Base-by-base conservation (phyloP, 92 coral and sea anemone genomes). In the Zoanthus solanderi region DNA sequence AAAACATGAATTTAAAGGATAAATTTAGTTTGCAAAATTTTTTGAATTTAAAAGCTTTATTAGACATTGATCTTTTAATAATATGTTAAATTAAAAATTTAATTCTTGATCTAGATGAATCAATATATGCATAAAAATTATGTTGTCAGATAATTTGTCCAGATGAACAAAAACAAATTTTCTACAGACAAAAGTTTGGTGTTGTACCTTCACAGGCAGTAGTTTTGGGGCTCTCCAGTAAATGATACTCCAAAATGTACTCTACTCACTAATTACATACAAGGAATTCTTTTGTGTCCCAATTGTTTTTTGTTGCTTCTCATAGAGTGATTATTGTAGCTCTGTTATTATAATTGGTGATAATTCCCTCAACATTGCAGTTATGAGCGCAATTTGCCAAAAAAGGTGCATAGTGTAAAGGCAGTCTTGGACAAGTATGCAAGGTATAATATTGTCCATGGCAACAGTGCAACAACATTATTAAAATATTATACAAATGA, bases 361-460 rank as follows among this genome's bases (percentile, higher is more conserved):
- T 65, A 81, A 81, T 81, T 58, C 85, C 84, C 85, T 81, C 75
- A 66, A 66, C 57, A 28, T 81, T 81, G 63, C 85, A 81, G 85
- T 81, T 81, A 81, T 48, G 85, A 81, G 75, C 85, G 74, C 56
- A 67, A 81, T 81, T 81, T 81, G 44, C 85, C 85, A 13, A 81
- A 81, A 75, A 81, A 81, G 85, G 85, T 81, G 56, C 85, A 81
- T 81, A 81, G 85, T 23, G 76, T 81, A 66, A 81, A 81, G 85
- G 75, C 85, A 13, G 85, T 81, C 85, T 46, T 81, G 75, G 85
- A 81, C 85, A 81, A 81, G 85, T 81, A 45, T 17, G 74, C 85
- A 81, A 81, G 85, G 85, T 81, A 81, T 65, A 65, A 65, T 15
- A 7, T 12, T 63, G 85, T 81, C 75, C 61, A 66, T 37, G 42